Percentiles rank a stretch among this genome's conserved stretches.
phyloP scores from a whole-genome alignment of 2,113 vertebrate species.

The Azemiops feae region DNA sequence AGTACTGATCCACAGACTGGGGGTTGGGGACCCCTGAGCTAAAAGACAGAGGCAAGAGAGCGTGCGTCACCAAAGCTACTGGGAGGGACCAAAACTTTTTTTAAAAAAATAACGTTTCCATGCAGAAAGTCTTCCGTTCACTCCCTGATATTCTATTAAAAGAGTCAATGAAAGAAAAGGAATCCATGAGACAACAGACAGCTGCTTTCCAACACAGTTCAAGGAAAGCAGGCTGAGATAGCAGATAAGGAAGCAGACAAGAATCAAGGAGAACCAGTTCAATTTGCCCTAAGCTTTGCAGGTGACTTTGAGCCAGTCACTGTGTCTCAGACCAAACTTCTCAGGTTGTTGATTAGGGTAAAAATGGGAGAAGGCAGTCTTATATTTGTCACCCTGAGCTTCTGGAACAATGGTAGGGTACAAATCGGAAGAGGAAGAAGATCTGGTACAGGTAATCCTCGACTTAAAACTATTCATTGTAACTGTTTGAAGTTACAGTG shows the following conservation, averaged over 20 bases:
- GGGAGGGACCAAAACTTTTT: not conserved
- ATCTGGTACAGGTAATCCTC: not conserved
- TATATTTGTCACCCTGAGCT: not conserved
- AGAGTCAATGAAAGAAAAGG: not conserved
- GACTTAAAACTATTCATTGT: not conserved
- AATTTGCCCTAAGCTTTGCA: not conserved
- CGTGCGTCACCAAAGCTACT: not conserved
- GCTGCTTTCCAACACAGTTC: not conserved
- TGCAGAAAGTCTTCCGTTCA: not conserved
- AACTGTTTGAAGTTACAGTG: not conserved
- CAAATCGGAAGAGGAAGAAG: not conserved
- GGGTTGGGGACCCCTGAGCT: not conserved
- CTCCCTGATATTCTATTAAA: not conserved
- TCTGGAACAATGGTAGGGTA: not conserved
- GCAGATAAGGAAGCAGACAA: not conserved
- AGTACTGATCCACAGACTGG: too few relatives aligned
- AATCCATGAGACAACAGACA: not conserved
- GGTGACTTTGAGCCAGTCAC: not conserved
- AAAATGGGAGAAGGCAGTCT: not conserved
- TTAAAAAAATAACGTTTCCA: not conserved
- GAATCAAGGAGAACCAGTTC: not conserved
- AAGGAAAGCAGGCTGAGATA: not conserved
- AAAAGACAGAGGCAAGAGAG: not conserved
- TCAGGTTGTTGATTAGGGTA: not conserved
- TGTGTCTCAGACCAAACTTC: not conserved